Evolutionary conservation across 2,888 invertebrate genomes (phyloP).

Genomic region (Tubulanus polymorphus): DNA sequence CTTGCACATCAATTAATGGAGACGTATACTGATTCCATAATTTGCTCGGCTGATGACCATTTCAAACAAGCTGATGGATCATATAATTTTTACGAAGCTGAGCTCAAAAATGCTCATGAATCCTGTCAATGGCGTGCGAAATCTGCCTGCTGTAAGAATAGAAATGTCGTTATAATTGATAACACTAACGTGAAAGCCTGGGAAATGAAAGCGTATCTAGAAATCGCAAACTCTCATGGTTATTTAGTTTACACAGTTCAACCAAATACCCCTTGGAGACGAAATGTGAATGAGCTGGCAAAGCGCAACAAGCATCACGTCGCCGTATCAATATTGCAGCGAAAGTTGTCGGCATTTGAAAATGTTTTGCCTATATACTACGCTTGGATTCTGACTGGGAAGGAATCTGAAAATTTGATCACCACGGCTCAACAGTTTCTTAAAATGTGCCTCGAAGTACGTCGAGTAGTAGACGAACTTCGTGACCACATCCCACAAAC

Average conservation of each 20-base stretch:
- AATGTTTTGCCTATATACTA: slow-evolving; percentile 38
- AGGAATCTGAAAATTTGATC: slow-evolving; percentile 23
- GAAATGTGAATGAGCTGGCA: slow-evolving; percentile 35
- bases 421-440: slow-evolving; percentile 22
- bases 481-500: too few relatives aligned
- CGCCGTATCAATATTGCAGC: slow-evolving; percentile 23
- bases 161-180: slow-evolving; percentile 45
- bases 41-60: slow-evolving; percentile 51
- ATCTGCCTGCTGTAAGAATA: slow-evolving; percentile 28
- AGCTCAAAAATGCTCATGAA: slow-evolving; percentile 42
- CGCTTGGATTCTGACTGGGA: slow-evolving; percentile 43
- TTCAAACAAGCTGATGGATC: slow-evolving; percentile 32
- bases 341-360: slow-evolving; percentile 28
- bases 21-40: slow-evolving; percentile 28
- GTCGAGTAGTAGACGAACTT: too few relatives aligned
- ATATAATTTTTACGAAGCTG: slow-evolving; percentile 33
- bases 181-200: slow-evolving; percentile 50
- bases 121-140: slow-evolving; percentile 38
- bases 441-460: slow-evolving; percentile 22
- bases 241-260: slow-evolving; percentile 46
- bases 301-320: slow-evolving; percentile 37
- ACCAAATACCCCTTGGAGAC: slow-evolving; percentile 49
- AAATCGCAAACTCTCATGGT: slow-evolving; percentile 31
- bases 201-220: slow-evolving; percentile 46
- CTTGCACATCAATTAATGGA: slow-evolving; percentile 32